Evolutionary conservation across 2,113 vertebrate genomes (phyloP), one percentile per base, ranked within the genome.

Genomic region (Bubalus kerabau): DNA sequence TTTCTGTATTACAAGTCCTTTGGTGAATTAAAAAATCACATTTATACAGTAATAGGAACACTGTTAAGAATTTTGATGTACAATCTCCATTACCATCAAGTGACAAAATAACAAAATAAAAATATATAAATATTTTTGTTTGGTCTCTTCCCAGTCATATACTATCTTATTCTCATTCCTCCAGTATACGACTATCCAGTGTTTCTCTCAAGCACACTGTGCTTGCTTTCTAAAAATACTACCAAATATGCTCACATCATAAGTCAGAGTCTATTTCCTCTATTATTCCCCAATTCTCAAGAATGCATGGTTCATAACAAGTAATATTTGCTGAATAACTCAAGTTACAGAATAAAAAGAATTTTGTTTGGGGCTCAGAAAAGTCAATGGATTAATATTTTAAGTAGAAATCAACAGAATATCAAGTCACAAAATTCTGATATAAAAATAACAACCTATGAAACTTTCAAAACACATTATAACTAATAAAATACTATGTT

Each of bases 211-310:
- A 14, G 57, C 56, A 96, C 32, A 89, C 74, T 83, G 19, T 90
- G 50, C 23, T 91, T 94, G 28, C 23, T 91, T 94, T 32, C 85
- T 95, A 90, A 90, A 92, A 87, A 94, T 48, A 95, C 26, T 90
- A 90, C 36, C 92, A 94, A 87, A 84, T 71, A 94, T 52, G 32
- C 10, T 87, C 88, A 92, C 14, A 62, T 56, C 52, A 0, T 50
- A 97, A 87, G 59, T 90, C 67, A 97, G 50, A 82, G 10, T 62
- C 76, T 88, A 52, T 54, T 91, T 93, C 90, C 26, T 96, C 87
- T 89, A 57, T 84, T 54, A 94, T 52, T 94, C 50, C 13, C 21
- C 48, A 78, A 23, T 43, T 90, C 86, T 91, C 36, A 88, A 48
- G 46, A 98, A 93, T 46, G 26, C 57, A 62, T 54, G 56, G 60